Conservation (phyloP, 2,888 invertebrate species). For the Agrochola circellaris region DNA sequence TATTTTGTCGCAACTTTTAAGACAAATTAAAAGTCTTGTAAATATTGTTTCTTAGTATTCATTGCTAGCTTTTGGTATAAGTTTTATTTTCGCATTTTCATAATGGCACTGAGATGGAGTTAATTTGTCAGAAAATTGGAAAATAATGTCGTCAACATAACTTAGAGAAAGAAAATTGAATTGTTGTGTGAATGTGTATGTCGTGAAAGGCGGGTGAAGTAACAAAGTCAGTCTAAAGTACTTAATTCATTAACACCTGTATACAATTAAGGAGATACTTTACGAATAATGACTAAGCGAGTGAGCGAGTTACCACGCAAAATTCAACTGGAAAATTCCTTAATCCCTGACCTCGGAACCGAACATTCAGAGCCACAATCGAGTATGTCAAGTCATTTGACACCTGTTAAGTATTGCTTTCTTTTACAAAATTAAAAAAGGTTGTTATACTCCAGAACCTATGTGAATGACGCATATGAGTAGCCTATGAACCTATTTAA, state of each 20-base stretch:
- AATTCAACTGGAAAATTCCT: background rate
- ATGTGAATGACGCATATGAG: background rate
- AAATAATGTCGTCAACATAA: slow-evolving; percentile 9
- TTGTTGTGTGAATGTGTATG: slow-evolving; percentile 18
- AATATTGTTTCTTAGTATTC: slow-evolving; percentile 45
- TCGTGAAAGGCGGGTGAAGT: background rate
- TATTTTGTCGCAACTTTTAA: slow-evolving; percentile 51
- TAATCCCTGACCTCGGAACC: background rate
- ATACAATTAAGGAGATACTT: background rate
- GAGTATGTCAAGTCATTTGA: background rate
- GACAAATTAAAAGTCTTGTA: slow-evolving; percentile 42
- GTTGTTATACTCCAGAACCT: background rate
- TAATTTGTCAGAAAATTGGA: slow-evolving; percentile 20
- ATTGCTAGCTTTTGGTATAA: slow-evolving; percentile 33
- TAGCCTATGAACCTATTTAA: background rate
- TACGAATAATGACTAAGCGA: too few relatives aligned
- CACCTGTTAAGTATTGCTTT: background rate
- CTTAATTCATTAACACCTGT: background rate
- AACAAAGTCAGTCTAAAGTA: background rate
- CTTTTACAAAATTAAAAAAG: background rate
- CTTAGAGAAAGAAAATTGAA: slow-evolving; percentile 13
- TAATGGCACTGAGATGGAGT: slow-evolving; percentile 17
- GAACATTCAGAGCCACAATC: background rate
- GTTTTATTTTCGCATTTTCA: slow-evolving; percentile 43
- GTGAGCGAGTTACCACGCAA: too few relatives aligned